These are phyloP conservation scores for Heterotis niloticus DNA, from an alignment of 2,113 vertebrate genomes.

Conservation along the genomic window DNA sequence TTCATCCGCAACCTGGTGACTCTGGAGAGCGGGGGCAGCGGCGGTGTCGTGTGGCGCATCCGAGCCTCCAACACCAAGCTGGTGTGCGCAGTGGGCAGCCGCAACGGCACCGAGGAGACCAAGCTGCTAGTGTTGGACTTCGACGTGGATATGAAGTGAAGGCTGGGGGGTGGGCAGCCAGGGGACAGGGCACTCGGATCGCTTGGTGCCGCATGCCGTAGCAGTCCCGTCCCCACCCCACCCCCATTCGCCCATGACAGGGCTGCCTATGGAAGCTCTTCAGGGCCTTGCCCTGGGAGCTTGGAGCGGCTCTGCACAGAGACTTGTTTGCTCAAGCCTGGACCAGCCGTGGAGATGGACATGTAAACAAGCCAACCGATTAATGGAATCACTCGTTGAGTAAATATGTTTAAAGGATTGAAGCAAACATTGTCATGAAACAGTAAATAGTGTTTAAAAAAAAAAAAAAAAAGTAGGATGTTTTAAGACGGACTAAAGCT, in stretches of 20 bases:
- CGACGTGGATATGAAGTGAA: constrained; percentile 98
- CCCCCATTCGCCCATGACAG: constrained; percentile 33
- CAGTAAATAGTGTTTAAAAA: constrained; percentile 23
- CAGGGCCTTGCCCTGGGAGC: constrained; percentile 57
- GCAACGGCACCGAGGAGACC: constrained; percentile 98
- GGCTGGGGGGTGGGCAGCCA: background rate
- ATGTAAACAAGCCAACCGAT: constrained; percentile 39
- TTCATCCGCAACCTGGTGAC: constrained; percentile 99
- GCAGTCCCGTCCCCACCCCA: constrained; percentile 42
- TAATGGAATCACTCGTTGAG: constrained; percentile 30
- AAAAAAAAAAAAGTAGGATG: background rate
- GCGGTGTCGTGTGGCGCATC: constrained; percentile 97
- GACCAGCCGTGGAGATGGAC: constrained; percentile 70
- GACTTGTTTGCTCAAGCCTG: constrained; percentile 81
- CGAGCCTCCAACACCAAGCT: constrained; percentile 98
- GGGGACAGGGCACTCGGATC: background rate
- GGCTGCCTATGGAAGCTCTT: constrained; percentile 60
- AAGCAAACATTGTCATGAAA: constrained; percentile 25
- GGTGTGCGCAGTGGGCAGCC: constrained; percentile 95
- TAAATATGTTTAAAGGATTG: constrained; percentile 30
- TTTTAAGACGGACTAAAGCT: constrained; percentile 17
- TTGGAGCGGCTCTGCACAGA: constrained; percentile 77
- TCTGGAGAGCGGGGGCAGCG: constrained; percentile 95
- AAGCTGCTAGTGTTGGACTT: constrained; percentile 99
- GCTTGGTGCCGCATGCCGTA: background rate